Conservation (phyloP, 2,797 vertebrate species). For the Salmo trutta region DNA sequence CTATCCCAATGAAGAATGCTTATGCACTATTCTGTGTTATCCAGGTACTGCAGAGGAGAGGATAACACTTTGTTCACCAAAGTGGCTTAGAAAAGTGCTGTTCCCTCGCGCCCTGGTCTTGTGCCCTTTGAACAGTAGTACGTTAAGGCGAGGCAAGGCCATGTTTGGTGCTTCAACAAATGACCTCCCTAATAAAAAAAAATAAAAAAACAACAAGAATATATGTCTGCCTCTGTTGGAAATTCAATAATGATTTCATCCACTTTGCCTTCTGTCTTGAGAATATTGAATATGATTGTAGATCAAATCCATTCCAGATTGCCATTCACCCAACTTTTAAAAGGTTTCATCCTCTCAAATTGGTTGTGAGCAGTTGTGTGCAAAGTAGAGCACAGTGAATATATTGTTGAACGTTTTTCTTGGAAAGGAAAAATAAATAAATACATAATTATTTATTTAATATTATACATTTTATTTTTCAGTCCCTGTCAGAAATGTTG, state of each 20-base stretch:
- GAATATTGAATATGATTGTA: conserved; percentile 46
- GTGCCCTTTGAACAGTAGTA: background rate
- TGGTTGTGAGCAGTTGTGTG: background rate
- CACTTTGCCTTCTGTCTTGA: conserved; percentile 49
- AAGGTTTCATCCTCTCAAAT: conserved; percentile 1
- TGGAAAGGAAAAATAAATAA: background rate
- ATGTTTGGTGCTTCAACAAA: conserved; percentile 3
- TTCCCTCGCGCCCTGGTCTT: no score
- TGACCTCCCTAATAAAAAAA: conserved; percentile 26
- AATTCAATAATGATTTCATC: conserved; percentile 57
- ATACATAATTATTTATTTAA: background rate
- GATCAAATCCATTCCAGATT: conserved; percentile 50
- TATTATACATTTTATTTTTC: background rate
- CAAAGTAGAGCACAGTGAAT: background rate
- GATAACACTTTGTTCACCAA: background rate
- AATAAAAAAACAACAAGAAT: conserved; percentile 16
- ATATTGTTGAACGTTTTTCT: background rate
- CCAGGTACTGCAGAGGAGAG: background rate
- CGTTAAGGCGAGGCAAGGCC: background rate
- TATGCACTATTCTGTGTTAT: background rate
- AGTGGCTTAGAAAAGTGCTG: background rate
- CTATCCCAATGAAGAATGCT: background rate
- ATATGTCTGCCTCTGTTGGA: conserved; percentile 43
- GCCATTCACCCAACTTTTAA: conserved; percentile 13
- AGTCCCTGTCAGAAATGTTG: background rate